Conservation (phyloP, 1,140 invertebrate genomes). For the Gryon sp. region DNA sequence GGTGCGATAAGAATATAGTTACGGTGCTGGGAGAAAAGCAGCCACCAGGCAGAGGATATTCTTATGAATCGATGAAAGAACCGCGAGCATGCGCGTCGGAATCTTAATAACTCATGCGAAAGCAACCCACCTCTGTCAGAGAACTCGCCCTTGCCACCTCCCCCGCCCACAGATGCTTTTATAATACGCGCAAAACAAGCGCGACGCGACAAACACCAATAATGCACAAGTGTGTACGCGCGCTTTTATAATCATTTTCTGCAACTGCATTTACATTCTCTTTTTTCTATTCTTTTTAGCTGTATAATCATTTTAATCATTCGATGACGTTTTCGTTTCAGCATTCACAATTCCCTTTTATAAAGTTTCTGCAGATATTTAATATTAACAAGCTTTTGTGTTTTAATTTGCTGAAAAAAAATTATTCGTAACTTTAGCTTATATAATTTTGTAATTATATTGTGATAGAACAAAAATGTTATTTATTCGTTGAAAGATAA, state of each 20-base stretch:
- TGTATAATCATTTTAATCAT: too few relatives aligned
- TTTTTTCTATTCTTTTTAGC: neutral
- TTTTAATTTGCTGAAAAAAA: too few relatives aligned
- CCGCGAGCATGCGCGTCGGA: conserved; percentile 76
- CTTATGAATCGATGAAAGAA: conserved; percentile 79
- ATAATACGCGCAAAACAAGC: conserved; percentile 65
- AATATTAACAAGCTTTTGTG: too few relatives aligned
- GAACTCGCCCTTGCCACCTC: conserved; percentile 45
- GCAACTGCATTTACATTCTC: conserved; percentile 13
- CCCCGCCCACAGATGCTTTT: conserved; percentile 62
- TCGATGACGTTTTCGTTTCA: too few relatives aligned
- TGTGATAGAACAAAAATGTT: too few relatives aligned
- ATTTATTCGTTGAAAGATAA: too few relatives aligned
- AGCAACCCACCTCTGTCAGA: conserved; percentile 65
- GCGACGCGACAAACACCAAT: conserved; percentile 57
- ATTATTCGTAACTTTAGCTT: too few relatives aligned
- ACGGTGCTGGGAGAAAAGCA: conserved; percentile 63
- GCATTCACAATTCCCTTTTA: neutral
- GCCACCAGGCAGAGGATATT: conserved; percentile 74
- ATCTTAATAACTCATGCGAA: conserved; percentile 78
- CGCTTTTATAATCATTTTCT: conserved; percentile 14
- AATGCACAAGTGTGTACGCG: conserved; percentile 2
- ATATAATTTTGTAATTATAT: too few relatives aligned
- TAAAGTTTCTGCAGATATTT: too few relatives aligned
- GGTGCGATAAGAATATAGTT: conserved; percentile 64